phyloP scores from a whole-genome alignment of 2,888 invertebrate genomes.

The Drosophila ezoana region DNA sequence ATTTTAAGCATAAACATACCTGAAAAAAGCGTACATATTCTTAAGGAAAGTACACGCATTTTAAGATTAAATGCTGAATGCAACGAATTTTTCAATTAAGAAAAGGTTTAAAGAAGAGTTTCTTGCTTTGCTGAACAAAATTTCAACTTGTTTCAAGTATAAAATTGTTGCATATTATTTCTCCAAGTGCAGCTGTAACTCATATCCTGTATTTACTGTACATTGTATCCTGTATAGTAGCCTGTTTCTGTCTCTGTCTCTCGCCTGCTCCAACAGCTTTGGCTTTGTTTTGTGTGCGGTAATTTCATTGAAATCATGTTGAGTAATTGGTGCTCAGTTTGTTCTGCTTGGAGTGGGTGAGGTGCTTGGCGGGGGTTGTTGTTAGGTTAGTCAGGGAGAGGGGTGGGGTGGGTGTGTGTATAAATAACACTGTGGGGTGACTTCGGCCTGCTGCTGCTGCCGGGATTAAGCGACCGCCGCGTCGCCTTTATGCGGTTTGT shows the following conservation, averaged over 20 bases:
- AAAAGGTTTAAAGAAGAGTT: too few relatives aligned
- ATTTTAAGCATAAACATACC: too few relatives aligned
- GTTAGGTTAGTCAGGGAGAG: background rate
- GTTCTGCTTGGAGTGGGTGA: slow-evolving; percentile 13
- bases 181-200: slow-evolving; percentile 10
- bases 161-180: background rate
- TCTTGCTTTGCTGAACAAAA: background rate
- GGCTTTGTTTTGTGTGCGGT: slow-evolving; percentile 74
- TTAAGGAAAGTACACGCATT: too few relatives aligned
- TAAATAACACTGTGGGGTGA: slow-evolving; percentile 70
- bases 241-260: slow-evolving; percentile 2
- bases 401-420: slow-evolving; percentile 31
- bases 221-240: slow-evolving; percentile 11
- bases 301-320: slow-evolving; percentile 85
- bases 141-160: background rate
- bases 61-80: too few relatives aligned
- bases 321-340: slow-evolving; percentile 80
- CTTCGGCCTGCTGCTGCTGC: slow-evolving; percentile 34
- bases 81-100: too few relatives aligned
- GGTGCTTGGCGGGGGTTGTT: slow-evolving; percentile 4
- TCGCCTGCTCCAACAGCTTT: slow-evolving; percentile 23
- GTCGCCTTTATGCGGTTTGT: slow-evolving; percentile 82
- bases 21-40: too few relatives aligned
- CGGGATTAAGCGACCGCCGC: slow-evolving; percentile 73
- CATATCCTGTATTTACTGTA: slow-evolving; percentile 14